Base-by-base conservation (phyloP, 2,888 invertebrate genomes). In the Plagodis pulveraria region DNA sequence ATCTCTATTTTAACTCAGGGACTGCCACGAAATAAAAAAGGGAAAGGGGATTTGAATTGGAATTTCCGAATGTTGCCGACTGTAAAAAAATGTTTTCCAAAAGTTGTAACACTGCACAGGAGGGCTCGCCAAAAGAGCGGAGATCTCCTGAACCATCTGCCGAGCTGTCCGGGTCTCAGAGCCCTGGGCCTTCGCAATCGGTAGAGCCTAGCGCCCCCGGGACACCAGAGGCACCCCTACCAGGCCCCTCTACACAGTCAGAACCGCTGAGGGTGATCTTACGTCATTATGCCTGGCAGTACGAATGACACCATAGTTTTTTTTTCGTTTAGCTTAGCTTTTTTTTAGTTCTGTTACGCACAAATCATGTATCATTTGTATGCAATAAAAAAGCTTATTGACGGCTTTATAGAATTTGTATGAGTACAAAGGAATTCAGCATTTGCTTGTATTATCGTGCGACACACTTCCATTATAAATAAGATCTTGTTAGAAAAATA, bases 231-330 rank as follows among this genome's bases (percentile, higher is more conserved):
- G 86, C 84, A n/a, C n/a, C n/a, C 74, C 79, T 80, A 77, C 78
- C 86, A 70, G 88, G 88, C 59, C 78, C 87, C 78, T 89, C 91
- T 58, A 69, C 80, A 59, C 78, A 75, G 71, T 65, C 85, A 68
- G 84, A 88, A 81, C 72, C 85, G 86, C 79, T 84, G 87, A 89
- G 84, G 91, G 91, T 91, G 91, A 91, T 82, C 87, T 85, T 83
- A 84, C 87, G 84, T 86, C 89, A 84, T 86, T 90, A 85, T 90
- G 91, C 90, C 91, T 91, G 91, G 91, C 91, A 87, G 91, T 90
- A 91, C 91, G 90, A 90, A 87, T 86, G 85, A 90, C 91, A 90
- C 90, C 84, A 77, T 89, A 89, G 89, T 84, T 87, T 80, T 85
- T n/a, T 40, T 86, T 84, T 77, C 77, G 81, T 89, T 89, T 86